phyloP scores from a whole-genome alignment of 1,140 invertebrate genomes.

The Sycophaga agraensis region DNA sequence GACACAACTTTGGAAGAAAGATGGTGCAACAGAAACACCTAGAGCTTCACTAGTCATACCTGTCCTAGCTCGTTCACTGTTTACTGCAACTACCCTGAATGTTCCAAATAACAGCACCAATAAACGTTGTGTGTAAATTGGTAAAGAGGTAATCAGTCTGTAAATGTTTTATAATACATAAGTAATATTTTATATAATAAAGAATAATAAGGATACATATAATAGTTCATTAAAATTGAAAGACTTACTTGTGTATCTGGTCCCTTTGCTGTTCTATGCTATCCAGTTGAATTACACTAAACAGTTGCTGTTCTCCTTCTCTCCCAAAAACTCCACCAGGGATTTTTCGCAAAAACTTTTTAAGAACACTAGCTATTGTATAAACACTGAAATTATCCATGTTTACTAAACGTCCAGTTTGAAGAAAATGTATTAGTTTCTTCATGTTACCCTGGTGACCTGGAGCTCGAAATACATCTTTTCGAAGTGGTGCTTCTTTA shows the following conservation, averaged over 20 bases:
- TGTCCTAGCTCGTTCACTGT: constrained; percentile 83
- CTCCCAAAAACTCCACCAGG: constrained; percentile 93
- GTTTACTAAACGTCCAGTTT: constrained; percentile 94
- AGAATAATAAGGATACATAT: background rate
- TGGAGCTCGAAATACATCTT: constrained; percentile 92
- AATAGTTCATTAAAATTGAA: background rate
- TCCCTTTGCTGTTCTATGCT: constrained; percentile 83
- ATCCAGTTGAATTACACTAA: constrained; percentile 80
- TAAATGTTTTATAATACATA: constrained; percentile 33
- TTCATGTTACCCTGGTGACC: constrained; percentile 95
- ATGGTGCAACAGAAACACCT: constrained; percentile 94
- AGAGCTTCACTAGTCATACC: constrained; percentile 97
- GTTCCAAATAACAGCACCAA: constrained; percentile 95
- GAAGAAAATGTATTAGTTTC: constrained; percentile 91
- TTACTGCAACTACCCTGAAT: constrained; percentile 93
- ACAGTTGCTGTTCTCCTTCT: constrained; percentile 86
- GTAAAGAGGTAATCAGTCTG: constrained; percentile 87
- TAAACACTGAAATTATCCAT: constrained; percentile 97
- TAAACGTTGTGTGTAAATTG: constrained; percentile 87
- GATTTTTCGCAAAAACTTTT: constrained; percentile 96
- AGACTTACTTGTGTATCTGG: constrained; percentile 82
- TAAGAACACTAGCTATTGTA: constrained; percentile 96
- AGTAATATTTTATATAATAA: background rate
- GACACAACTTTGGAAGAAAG: constrained; percentile 95
- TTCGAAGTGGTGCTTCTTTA: constrained; percentile 89